A percentile compares a stretch with the other conserved stretches of the same genome.
These are phyloP conservation scores for Siniperca scherzeri DNA, from an alignment of 2,797 vertebrate species.

Conservation along the genomic window DNA sequence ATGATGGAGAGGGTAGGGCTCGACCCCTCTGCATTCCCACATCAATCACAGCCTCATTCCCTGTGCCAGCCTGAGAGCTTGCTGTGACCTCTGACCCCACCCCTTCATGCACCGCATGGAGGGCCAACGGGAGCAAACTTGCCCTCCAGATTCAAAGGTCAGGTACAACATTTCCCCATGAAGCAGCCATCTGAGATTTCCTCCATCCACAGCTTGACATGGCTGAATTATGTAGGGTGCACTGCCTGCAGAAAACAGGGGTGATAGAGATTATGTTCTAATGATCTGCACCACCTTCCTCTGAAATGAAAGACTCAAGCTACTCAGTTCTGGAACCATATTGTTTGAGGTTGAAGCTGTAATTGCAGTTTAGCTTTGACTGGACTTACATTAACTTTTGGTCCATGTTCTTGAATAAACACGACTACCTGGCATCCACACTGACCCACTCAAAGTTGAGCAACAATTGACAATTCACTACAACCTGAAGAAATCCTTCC, in stretches of 20 bases:
- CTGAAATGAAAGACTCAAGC: constrained; percentile 22
- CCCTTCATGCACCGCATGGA: constrained; percentile 61
- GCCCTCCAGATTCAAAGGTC: constrained; percentile 67
- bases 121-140: constrained; percentile 53
- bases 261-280: constrained; percentile 14
- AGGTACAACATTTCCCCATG: constrained; percentile 61
- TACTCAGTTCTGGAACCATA: neutral
- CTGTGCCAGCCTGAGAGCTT: constrained; percentile 48
- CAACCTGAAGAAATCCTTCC: neutral
- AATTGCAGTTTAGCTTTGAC: constrained; percentile 12
- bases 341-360: neutral
- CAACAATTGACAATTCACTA: neutral
- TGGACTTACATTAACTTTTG: neutral
- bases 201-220: constrained; percentile 51
- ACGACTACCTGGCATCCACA: neutral
- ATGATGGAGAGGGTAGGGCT: constrained; percentile 66
- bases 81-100: constrained; percentile 68
- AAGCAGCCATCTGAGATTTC: constrained; percentile 57
- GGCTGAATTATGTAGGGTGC: constrained; percentile 52
- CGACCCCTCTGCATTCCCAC: constrained; percentile 58
- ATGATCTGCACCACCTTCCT: constrained; percentile 19
- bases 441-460: neutral
- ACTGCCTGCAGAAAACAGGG: constrained; percentile 24
- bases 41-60: constrained; percentile 78
- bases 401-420: neutral